Conservation (phyloP, 2,888 invertebrate species). For the Chrysodeixis includens region DNA sequence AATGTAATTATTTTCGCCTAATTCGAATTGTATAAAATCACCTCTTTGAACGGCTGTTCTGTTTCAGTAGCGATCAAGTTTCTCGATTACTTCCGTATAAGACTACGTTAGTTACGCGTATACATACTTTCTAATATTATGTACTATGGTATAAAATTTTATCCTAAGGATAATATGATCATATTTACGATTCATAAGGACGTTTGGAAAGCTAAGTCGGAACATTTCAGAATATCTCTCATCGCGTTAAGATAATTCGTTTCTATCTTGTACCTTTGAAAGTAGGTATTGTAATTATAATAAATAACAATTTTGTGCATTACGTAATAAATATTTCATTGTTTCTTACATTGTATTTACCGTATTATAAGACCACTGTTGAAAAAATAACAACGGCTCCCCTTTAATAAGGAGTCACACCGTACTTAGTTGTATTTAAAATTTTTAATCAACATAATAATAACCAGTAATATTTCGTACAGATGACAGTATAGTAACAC, state of each 20-base stretch:
- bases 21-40: constrained; percentile 89
- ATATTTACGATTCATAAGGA: constrained; percentile 86
- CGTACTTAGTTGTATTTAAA: constrained; percentile 86
- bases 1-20: constrained; percentile 89
- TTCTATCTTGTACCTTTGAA: constrained; percentile 88
- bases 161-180: constrained; percentile 89
- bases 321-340: constrained; percentile 88
- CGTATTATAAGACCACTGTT: constrained; percentile 88
- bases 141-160: constrained; percentile 87
- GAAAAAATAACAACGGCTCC: constrained; percentile 79
- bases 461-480: constrained; percentile 80
- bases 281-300: constrained; percentile 89
- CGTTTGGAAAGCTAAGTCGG: constrained; percentile 84
- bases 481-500: constrained; percentile 78
- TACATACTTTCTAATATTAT: constrained; percentile 88
- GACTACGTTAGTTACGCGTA: constrained; percentile 88
- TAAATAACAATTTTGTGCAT: constrained; percentile 88
- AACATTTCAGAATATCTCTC: constrained; percentile 88
- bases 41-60: constrained; percentile 84
- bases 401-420: constrained; percentile 79
- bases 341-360: constrained; percentile 89
- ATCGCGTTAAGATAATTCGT: constrained; percentile 88
- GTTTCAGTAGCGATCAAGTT: constrained; percentile 85
- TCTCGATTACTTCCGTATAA: constrained; percentile 88
- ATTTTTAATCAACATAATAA: constrained; percentile 83